Evolutionary conservation across 2,797 vertebrate species (phyloP).

Genomic region (Peromyscus nudipes): DNA sequence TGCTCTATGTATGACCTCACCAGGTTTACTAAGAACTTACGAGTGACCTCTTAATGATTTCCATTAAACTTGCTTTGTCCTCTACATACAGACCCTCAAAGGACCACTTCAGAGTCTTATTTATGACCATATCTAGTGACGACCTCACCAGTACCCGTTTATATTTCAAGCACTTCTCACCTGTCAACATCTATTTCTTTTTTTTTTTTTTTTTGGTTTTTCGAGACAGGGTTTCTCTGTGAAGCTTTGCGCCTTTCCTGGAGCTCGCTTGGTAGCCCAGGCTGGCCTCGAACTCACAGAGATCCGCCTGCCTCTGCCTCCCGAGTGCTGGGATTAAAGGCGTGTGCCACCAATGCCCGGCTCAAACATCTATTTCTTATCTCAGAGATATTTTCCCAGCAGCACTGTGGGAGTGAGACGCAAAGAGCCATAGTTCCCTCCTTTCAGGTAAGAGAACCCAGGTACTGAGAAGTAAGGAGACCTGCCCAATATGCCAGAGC

Average conservation of each 20-base stretch:
- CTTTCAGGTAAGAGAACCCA: slow-evolving; percentile 29
- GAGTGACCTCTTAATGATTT: not conserved
- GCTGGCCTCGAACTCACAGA: too few relatives aligned
- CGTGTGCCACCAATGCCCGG: too few relatives aligned
- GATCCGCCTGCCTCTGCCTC: too few relatives aligned
- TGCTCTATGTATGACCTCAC: not conserved
- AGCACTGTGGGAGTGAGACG: not conserved
- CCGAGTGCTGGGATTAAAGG: too few relatives aligned
- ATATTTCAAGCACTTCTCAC: slow-evolving; percentile 34
- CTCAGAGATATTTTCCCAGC: slow-evolving; percentile 12
- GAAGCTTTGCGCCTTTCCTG: too few relatives aligned
- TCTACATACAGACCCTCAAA: not conserved
- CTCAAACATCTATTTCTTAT: too few relatives aligned
- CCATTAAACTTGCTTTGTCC: not conserved
- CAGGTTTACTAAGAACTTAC: not conserved
- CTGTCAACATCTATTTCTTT: slow-evolving; percentile 22
- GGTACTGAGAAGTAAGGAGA: not conserved
- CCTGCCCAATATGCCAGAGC: not conserved
- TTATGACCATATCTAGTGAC: not conserved
- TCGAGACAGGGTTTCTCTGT: too few relatives aligned
- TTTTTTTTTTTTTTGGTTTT: too few relatives aligned
- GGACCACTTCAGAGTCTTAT: not conserved
- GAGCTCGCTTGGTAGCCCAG: too few relatives aligned
- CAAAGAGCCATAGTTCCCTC: not conserved
- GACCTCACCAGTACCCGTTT: not conserved